Base-by-base conservation (phyloP, 2,113 vertebrate genomes). In the Pseudopodoces humilis region DNA sequence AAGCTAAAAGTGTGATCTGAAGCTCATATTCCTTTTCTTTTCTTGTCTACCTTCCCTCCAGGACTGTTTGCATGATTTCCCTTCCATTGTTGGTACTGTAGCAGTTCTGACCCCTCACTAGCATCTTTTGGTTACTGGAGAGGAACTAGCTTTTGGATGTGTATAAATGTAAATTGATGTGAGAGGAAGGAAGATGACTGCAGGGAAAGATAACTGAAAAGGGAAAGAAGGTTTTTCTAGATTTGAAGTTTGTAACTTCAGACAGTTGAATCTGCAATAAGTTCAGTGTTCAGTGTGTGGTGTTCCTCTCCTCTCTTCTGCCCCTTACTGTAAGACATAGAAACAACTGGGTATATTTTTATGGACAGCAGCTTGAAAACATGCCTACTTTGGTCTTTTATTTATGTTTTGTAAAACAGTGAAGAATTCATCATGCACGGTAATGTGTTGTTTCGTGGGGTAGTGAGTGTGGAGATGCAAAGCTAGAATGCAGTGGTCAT, bases 251-350 rank as follows among this genome's bases (percentile, higher is more conserved):
- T 84, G 44, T 79, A 68, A 44, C 33, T 78, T 84, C 19, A 43
- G 6, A 43, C 15, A 21, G 31, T 50, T 88, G 43, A 63, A 47
- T 82, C 82, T 88, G 35, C 60, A 71, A 7, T 63, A 71, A 67
- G 17, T 64, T 92, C 5, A 2, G 52, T 44, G 4, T 84, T 69
- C 0, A 0, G 2, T 81, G 19, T n/a, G 10, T 35, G 21, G 11
- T 60, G 62, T 86, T 90, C 16, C 8, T 71, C 13, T 64, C 13
- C 18, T 85, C 22, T 68, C 20, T 23, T 82, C 28, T 60, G 4
- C 23, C 16, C 22, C 5, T 68, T 74, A 21, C 7, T 37, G 2
- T 50, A 81, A 64, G 46, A 15, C 0, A 0, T 89, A 43, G 22
- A 68, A 77, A 52, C 58, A 86, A 49, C 12, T 46, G 16, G 35